Percentiles rank a stretch among this genome's conserved stretches.
phyloP scores from a whole-genome alignment of 2,797 vertebrate genomes.

The Pantherophis alleghaniensis region DNA sequence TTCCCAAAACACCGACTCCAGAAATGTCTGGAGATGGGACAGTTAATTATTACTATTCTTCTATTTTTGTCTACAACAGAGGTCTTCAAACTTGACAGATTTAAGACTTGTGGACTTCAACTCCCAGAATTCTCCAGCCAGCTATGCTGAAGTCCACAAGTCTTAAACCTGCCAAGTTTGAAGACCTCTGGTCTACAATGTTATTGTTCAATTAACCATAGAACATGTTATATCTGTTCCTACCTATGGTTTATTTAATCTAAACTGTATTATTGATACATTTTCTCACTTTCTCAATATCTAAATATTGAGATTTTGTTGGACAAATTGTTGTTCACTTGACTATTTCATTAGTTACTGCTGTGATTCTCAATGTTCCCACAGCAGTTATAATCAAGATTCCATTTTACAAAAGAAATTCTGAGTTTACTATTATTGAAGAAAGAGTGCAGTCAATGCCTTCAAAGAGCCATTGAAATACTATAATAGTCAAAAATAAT shows the following conservation, averaged over 20 bases:
- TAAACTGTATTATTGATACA: background rate
- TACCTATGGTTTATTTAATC: background rate
- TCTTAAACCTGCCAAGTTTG: too few species aligned
- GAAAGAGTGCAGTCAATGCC: background rate
- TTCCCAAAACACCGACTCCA: background rate
- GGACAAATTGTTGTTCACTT: background rate
- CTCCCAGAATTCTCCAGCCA: too few species aligned
- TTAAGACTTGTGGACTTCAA: too few species aligned
- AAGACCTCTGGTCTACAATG: too few species aligned
- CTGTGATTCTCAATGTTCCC: background rate
- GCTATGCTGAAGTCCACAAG: too few species aligned
- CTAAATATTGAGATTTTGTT: background rate
- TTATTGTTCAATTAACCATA: background rate
- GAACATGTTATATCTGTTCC: background rate
- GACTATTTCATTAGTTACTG: background rate
- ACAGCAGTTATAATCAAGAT: background rate
- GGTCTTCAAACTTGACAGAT: too few species aligned
- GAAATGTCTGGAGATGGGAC: background rate
- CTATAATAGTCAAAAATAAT: background rate
- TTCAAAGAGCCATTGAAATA: background rate
- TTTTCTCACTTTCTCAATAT: background rate
- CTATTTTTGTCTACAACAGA: background rate
- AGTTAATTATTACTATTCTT: background rate
- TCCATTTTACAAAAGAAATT: background rate
- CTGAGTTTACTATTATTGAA: background rate